phyloP scores from a whole-genome alignment of 2,797 vertebrate species.

The Phrynocephalus forsythii region DNA sequence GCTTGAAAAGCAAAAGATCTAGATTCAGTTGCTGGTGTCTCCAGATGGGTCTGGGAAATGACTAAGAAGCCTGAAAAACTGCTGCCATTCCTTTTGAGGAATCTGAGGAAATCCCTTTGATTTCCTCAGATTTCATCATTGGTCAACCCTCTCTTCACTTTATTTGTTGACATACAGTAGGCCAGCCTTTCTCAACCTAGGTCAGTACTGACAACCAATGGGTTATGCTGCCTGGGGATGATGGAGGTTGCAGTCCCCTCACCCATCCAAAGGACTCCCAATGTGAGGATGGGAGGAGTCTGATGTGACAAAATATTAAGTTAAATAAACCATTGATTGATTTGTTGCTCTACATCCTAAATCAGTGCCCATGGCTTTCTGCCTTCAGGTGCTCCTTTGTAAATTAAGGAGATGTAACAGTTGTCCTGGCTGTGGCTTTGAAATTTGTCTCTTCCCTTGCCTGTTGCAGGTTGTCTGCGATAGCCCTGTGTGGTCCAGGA shows the following conservation, averaged over 20 bases:
- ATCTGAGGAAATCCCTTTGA: too few relatives aligned
- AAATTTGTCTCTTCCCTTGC: conserved; percentile 51
- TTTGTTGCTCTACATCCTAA: neutral
- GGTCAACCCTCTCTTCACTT: too few relatives aligned
- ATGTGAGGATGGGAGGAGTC: too few relatives aligned
- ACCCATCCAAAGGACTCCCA: too few relatives aligned
- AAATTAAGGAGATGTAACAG: neutral
- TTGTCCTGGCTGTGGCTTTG: neutral
- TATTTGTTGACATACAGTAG: too few relatives aligned
- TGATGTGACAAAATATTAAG: neutral
- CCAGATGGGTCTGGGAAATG: neutral
- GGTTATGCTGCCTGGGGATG: too few relatives aligned
- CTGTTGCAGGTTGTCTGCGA: conserved; percentile 86
- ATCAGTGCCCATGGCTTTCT: neutral
- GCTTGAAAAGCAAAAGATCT: neutral
- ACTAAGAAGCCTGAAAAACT: neutral
- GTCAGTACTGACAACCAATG: too few relatives aligned
- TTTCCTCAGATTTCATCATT: too few relatives aligned
- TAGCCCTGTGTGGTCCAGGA: conserved; percentile 91
- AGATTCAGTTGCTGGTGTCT: neutral
- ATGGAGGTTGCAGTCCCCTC: too few relatives aligned
- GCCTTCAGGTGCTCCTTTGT: neutral
- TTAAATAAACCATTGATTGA: neutral
- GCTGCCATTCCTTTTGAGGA: neutral
- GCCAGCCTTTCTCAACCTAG: too few relatives aligned